Evolutionary conservation across 2,797 vertebrate genomes (phyloP).

Genomic region (Schizopygopsis pylzovi): DNA sequence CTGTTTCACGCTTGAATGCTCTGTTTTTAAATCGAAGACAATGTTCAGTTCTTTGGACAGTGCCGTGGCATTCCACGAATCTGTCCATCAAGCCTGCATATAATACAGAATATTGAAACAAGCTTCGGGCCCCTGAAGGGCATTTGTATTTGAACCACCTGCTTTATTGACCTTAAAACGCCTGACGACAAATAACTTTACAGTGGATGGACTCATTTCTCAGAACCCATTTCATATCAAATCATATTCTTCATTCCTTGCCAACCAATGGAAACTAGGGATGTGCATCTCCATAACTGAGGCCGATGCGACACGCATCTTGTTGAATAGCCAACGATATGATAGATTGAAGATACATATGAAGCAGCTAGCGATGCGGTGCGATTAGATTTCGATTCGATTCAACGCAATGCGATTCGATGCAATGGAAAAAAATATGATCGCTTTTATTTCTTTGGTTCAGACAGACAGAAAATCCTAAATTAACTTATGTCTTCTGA

Average conservation of each 20-base stretch:
- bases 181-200: neutral
- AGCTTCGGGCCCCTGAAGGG: neutral
- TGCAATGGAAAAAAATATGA: too few relatives aligned
- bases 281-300: too few relatives aligned
- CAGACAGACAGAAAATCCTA: too few relatives aligned
- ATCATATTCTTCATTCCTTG: neutral
- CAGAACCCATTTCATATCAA: neutral
- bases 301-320: too few relatives aligned
- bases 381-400: too few relatives aligned
- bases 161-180: conserved; percentile 26
- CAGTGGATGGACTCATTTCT: neutral
- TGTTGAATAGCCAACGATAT: too few relatives aligned
- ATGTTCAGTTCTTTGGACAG: conserved; percentile 51
- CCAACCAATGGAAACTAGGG: neutral
- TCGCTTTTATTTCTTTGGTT: too few relatives aligned
- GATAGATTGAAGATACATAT: too few relatives aligned
- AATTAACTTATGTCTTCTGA: too few relatives aligned
- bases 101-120: conserved; percentile 22
- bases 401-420: too few relatives aligned
- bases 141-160: conserved; percentile 31
- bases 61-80: conserved; percentile 47
- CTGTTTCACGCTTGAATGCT: conserved; percentile 56
- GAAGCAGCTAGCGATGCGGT: too few relatives aligned
- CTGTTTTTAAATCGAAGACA: conserved; percentile 48
- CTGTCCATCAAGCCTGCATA: conserved; percentile 4